Conservation (phyloP, 1,140 invertebrate genomes). For the Tetramorium simillimum region DNA sequence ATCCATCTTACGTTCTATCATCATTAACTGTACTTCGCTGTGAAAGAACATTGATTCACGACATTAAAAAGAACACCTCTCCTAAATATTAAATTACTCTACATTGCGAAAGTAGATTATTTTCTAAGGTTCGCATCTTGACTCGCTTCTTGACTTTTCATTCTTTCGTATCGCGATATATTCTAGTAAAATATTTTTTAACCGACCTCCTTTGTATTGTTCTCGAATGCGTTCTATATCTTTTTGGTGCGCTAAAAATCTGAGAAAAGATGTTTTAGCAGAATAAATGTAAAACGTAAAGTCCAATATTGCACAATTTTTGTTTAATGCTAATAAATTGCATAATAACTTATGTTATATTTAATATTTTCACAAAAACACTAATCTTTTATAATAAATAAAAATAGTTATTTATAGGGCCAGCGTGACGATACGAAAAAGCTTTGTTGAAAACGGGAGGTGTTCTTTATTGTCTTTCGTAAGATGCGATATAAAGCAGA, state of each 20-base stretch:
- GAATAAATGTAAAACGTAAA: not conserved
- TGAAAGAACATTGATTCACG: not conserved
- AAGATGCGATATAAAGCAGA: slow-evolving; percentile 18
- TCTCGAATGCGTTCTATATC: not conserved
- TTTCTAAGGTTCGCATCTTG: not conserved
- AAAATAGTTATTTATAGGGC: not conserved
- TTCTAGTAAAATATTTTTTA: not conserved
- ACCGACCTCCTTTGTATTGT: not conserved
- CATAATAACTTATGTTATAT: not conserved
- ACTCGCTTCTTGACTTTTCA: not conserved
- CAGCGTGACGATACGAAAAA: not conserved
- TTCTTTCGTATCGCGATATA: not conserved
- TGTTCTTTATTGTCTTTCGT: slow-evolving; percentile 18
- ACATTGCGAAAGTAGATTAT: not conserved
- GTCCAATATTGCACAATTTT: not conserved
- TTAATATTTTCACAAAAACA: not conserved
- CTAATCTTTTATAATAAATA: not conserved
- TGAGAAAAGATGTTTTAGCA: not conserved
- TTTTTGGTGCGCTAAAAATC: not conserved
- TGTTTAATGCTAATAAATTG: not conserved
- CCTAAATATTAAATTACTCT: not conserved
- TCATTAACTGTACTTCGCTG: slow-evolving; percentile 21
- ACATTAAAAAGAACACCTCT: slow-evolving; percentile 31
- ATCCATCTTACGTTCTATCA: not conserved
- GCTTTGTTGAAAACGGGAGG: not conserved